Evolutionary conservation across 2,888 invertebrate species (phyloP), one percentile per base, ranked within the genome.

Genomic region (Keiferia lycopersicella): DNA sequence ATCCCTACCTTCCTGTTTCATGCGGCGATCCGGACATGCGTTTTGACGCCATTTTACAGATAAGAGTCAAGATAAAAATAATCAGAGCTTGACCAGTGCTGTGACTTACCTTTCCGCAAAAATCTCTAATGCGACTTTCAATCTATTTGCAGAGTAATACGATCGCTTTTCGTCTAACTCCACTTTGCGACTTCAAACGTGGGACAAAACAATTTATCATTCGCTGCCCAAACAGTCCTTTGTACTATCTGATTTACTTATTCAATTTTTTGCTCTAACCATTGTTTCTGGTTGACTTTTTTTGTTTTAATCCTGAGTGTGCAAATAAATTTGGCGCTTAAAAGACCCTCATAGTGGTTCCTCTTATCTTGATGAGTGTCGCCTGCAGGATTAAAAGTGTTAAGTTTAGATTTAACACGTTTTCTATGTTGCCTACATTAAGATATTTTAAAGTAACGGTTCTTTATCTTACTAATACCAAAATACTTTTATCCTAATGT

Each of bases 11-110:
- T 91, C 89, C 90, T 91, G 88, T 88, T 74, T 81, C 91, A 88
- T 83, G 87, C 87, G 78, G 91, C 69, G 90, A 73, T 71, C 79
- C 83, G 86, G 88, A 91, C 91, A 91, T 81, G 80, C 73, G 83
- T 88, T 90, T 90, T 91, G 89, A 90, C 90, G 85, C 90, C 82
- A 84, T 88, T 85, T 30, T 34, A 81, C 66, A 84, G 90, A 90
- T 90, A 85, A 73, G 69, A 70, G 61, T 65, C n/a, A 60, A 83
- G 88, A 89, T 89, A 90, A 88, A 81, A 81, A 85, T 87, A 89
- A 89, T 90, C 89, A 88, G 74, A 70, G 74, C 77, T 84, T 87
- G 88, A 88, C 90, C 89, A 85, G 72, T 68, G 73, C 68, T 16
- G 59, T 26, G 38, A 20, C 11, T 30, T 68, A 71, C 71, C 39